A percentile compares a stretch with the other conserved stretches of the same genome.
These are phyloP conservation scores for Microchirus variegatus DNA, from an alignment of 2,797 vertebrate genomes.

Conservation along the genomic window DNA sequence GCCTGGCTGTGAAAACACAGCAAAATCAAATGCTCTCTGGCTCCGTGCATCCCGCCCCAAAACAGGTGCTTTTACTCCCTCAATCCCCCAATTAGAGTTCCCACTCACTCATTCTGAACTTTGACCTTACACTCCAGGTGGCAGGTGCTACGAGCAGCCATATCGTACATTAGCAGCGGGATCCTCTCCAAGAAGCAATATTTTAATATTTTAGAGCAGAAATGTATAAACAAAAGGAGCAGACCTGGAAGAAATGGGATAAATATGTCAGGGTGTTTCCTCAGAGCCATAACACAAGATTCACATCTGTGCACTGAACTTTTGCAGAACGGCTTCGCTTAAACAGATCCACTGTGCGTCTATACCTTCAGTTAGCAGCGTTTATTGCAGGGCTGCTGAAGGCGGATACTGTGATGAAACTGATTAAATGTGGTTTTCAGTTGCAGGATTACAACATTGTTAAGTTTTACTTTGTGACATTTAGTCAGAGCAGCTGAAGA, in stretches of 20 bases:
- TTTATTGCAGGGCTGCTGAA: not conserved
- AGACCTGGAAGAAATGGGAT: conserved; percentile 26
- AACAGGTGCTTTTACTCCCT: conserved; percentile 67
- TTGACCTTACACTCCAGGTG: conserved; percentile 57
- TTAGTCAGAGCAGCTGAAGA: not conserved
- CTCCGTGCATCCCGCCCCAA: conserved; percentile 55
- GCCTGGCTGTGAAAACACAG: conserved; percentile 42
- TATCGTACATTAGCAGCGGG: conserved; percentile 33
- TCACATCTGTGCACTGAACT: conserved; percentile 2
- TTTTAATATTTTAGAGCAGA: conserved; percentile 21
- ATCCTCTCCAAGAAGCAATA: conserved; percentile 31
- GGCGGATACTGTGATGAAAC: conserved; percentile 18
- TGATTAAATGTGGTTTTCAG: conserved; percentile 33
- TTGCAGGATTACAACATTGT: conserved; percentile 14
- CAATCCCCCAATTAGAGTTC: conserved; percentile 23
- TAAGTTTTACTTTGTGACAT: not conserved
- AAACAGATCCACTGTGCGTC: not conserved
- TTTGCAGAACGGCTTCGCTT: not conserved
- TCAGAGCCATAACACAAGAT: conserved; percentile 3
- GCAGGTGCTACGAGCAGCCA: conserved; percentile 57
- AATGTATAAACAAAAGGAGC: conserved; percentile 40
- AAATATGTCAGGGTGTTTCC: conserved; percentile 33
- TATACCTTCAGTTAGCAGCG: conserved; percentile 1
- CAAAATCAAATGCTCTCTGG: conserved; percentile 43
- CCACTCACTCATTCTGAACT: conserved; percentile 47